Percentiles rank a stretch among this genome's conserved stretches.
phyloP scores from a whole-genome alignment of 1,140 invertebrate genomes.

The Habropoda laboriosa region DNA sequence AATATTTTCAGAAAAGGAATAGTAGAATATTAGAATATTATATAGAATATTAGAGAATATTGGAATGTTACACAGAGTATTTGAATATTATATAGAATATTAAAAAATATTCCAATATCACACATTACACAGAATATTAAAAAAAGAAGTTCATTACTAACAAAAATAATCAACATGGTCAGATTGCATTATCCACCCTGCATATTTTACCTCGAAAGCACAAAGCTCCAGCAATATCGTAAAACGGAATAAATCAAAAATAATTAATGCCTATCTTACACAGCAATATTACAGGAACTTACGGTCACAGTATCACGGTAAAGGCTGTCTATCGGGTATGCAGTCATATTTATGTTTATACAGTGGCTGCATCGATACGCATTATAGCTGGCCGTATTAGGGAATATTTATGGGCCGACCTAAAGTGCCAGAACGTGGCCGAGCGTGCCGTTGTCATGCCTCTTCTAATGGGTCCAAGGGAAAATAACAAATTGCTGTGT shows the following conservation, averaged over 20 bases:
- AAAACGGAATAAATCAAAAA: background rate
- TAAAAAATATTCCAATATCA: too few species aligned
- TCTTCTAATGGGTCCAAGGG: slow-evolving; percentile 45
- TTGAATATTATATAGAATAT: too few species aligned
- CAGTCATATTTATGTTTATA: slow-evolving; percentile 44
- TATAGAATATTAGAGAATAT: too few species aligned
- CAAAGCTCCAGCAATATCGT: background rate
- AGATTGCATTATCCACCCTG: too few species aligned
- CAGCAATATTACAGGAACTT: slow-evolving; percentile 17
- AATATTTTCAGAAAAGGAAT: too few species aligned
- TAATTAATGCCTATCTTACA: slow-evolving; percentile 13
- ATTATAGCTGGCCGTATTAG: slow-evolving; percentile 52
- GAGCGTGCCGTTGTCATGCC: slow-evolving; percentile 30
- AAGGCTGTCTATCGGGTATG: slow-evolving; percentile 32
- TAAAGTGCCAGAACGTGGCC: slow-evolving; percentile 37
- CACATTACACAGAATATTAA: too few species aligned
- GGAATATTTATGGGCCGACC: slow-evolving; percentile 58
- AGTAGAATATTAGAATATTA: too few species aligned
- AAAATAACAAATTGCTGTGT: slow-evolving; percentile 45
- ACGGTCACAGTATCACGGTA: background rate
- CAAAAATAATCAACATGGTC: too few species aligned
- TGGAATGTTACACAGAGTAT: too few species aligned
- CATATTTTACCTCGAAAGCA: too few species aligned
- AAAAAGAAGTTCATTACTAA: too few species aligned
- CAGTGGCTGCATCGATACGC: slow-evolving; percentile 27